Evolutionary conservation across 1,140 invertebrate species (phyloP), one percentile per base, ranked within the genome.

Genomic region (Pseudomyrmex flavicornis): DNA sequence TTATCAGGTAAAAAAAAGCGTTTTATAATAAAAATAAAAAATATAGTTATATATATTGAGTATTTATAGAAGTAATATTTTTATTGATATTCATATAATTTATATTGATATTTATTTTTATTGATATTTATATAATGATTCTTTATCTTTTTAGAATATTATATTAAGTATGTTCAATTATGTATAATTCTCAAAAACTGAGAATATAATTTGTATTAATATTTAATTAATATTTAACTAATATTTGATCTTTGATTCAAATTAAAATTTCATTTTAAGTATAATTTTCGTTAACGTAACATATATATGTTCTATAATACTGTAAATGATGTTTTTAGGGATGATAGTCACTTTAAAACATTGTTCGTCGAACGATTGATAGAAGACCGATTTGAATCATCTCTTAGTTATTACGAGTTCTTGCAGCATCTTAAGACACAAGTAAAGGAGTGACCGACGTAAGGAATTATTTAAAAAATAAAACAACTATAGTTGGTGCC

Each of bases 391-490:
- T 97, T 97, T 85, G 99, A 99, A 94, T 97, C 97, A 83, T 97
- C 98, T 65, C 96, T 99, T 93, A 99, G 98, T 88, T 99, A 99
- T 94, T 98, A 98, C 94, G 99, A 99, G 96, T 99, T 99, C 95
- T 95, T 99, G 92, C 98, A 99, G 94, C 98, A 99, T 95, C 95
- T 99, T 82, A 98, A 98, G 94, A 96, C 96, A 90, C 97, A 98
- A 95, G 96, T 99, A 90, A 99, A 98, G 95, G 98, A 95, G 88
- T 91, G 87, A 85, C 77, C 85, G 46, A 76, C 65, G 54, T 82
- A 69, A 87, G 35, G 56, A 79, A 85, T 83, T 82, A 17, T 50
- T 77, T 35, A 35, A 35, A 35, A 48, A 8, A 12, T 74, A 70
- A 26, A 22, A 58, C 44, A 82, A 65, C 52, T 50, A 26, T 26